Evolutionary conservation across 2,797 vertebrate genomes (phyloP).

Genomic region (Lithobates sylvaticus): DNA sequence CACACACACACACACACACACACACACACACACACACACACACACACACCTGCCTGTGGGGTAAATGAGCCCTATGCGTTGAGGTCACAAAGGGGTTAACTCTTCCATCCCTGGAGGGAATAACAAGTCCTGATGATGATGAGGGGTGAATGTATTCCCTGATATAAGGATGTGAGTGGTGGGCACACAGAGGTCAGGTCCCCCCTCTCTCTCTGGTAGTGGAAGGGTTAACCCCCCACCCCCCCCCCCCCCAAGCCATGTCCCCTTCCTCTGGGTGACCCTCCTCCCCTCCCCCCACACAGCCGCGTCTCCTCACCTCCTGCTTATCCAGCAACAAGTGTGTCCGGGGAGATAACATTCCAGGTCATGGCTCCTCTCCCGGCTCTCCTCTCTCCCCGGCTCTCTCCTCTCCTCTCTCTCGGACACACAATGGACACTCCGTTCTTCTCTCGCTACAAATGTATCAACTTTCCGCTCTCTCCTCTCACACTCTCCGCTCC

Average conservation of each 20-base stretch:
- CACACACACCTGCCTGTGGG: too few species aligned
- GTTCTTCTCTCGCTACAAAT: conserved; percentile 21
- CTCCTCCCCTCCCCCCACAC: conserved; percentile 34
- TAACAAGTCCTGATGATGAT: too few species aligned
- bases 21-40: too few species aligned
- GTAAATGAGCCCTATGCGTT: too few species aligned
- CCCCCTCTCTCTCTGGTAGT: too few species aligned
- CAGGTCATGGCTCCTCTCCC: neutral
- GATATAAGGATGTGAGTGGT: too few species aligned
- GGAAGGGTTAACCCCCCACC: too few species aligned
- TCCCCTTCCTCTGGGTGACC: neutral
- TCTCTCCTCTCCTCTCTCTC: neutral
- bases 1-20: too few species aligned
- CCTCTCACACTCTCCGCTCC: neutral
- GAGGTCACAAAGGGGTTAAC: too few species aligned
- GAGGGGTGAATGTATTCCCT: too few species aligned
- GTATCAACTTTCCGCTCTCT: conserved; percentile 53
- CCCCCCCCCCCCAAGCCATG: neutral
- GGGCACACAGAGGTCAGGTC: too few species aligned
- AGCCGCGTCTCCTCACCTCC: conserved; percentile 44
- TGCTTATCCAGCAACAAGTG: conserved; percentile 54
- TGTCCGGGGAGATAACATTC: conserved; percentile 16
- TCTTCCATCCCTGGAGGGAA: too few species aligned
- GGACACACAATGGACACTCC: conserved; percentile 28
- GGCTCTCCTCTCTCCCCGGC: neutral